Evolutionary conservation across 2,888 invertebrate species (phyloP).

Genomic region (Branchipolynoe longqiensis): DNA sequence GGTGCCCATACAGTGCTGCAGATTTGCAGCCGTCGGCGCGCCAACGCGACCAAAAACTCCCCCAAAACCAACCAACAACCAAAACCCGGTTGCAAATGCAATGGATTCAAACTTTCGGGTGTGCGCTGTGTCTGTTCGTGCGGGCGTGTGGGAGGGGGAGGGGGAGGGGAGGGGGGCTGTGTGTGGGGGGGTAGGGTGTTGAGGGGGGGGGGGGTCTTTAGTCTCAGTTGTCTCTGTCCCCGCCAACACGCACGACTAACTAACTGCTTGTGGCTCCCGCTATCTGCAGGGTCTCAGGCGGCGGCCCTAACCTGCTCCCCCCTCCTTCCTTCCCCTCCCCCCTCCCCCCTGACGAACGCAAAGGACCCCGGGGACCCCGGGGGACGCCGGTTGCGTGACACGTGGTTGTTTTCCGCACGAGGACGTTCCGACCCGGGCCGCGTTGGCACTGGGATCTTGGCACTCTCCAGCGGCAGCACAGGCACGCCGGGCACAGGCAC

Average conservation of each 20-base stretch:
- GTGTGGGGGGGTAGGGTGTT: not conserved
- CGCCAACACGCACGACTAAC: conserved; percentile 12
- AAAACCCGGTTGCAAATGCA: too few species aligned
- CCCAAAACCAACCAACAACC: too few species aligned
- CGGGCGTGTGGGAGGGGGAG: too few species aligned
- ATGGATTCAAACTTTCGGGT: too few species aligned
- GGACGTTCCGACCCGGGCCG: conserved; percentile 7
- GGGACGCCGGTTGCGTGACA: conserved; percentile 11
- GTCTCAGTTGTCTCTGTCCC: not conserved
- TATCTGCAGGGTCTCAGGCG: too few species aligned
- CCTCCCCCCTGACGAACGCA: not conserved
- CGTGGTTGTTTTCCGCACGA: not conserved
- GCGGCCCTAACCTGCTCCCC: too few species aligned
- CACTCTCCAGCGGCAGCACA: conserved; percentile 15
- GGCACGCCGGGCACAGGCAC: not conserved
- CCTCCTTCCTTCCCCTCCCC: not conserved
- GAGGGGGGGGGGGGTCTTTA: not conserved
- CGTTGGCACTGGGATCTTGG: conserved; percentile 24
- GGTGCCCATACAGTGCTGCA: too few species aligned
- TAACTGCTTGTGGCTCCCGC: too few species aligned
- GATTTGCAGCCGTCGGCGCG: too few species aligned
- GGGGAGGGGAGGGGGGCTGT: too few species aligned
- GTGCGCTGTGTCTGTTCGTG: too few species aligned
- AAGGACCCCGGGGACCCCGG: not conserved
- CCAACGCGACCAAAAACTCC: too few species aligned